Base-by-base conservation (phyloP, 2,113 vertebrate genomes). In the Emberiza fucata region DNA sequence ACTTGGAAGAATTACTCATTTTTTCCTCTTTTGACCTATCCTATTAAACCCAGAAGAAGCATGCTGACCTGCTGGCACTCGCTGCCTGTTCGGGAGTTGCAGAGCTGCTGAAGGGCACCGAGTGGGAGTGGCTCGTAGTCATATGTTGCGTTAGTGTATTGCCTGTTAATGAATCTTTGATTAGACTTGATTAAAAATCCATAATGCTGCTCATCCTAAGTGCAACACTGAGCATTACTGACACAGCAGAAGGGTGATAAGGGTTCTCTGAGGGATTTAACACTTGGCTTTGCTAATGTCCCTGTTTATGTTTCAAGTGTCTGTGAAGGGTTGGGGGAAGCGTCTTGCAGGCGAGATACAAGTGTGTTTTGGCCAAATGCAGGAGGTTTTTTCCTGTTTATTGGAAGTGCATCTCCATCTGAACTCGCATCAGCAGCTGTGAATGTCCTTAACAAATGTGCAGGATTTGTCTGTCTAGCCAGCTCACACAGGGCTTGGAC, bases 161-260 rank as follows among this genome's bases (percentile, higher is more conserved):
- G 88, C 80, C 92, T 95, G 80, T 96, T 97, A 97, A 97, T 97
- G 95, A 96, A 92, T 95, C 94, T 97, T 96, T 96, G 91, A 97
- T 97, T 94, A 92, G 95, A 25, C 89, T 93, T 94, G 95, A 94
- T 97, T 96, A 96, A 96, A 97, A 97, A 97, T 96, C 92, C 88
- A 89, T 97, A 95, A 60, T 9, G 57, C 82, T 92, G 60, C 84
- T 96, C 37, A 3, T 68, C 29, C 59, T 83, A 60, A 94, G 82
- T 94, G 91, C 86, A 80, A 64, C 18, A 4, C 50, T 70, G 61
- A 94, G 59, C 25, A 4, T 90, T 94, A 73, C 91, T 94, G 91
- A 85, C 91, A 35, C 63, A 94, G 91, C 59, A n/a, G 45, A 77
- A 91, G 53, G 80, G 82, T 85, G 81, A 59, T 84, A 35, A 94